Percentiles rank a stretch among this genome's conserved stretches.
Conservation (phyloP, 37 sponge, comb jelly and placozoan genomes). For the Eunapius fragilis region DNA sequence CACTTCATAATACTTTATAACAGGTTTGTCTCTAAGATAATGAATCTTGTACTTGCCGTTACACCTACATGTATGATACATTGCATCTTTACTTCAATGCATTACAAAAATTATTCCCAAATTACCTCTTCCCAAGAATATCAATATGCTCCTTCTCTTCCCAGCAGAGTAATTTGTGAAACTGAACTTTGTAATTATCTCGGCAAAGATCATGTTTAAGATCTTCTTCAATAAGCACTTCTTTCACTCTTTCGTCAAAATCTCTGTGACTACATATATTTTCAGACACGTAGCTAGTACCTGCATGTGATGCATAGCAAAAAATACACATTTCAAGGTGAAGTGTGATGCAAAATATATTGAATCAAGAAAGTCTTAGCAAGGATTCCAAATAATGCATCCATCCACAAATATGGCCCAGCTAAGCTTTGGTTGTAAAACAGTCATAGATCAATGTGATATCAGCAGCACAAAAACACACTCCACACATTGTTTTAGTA, state of each 20-base stretch:
- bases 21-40: conserved; percentile 7
- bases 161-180: conserved; percentile 24
- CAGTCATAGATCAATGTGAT: too few species aligned
- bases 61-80: conserved; percentile 35
- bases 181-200: conserved; percentile 11
- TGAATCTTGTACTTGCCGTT: conserved; percentile 27
- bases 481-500: too few species aligned
- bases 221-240: conserved; percentile 1
- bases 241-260: background rate
- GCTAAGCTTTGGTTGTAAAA: too few species aligned
- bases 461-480: too few species aligned
- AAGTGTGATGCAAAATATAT: too few species aligned
- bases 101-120: background rate
- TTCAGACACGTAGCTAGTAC: background rate
- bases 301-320: background rate
- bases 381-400: too few species aligned
- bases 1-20: background rate
- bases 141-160: conserved; percentile 34
- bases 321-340: too few species aligned
- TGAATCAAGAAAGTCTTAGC: too few species aligned
- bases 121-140: conserved; percentile 11
- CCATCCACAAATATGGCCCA: too few species aligned
- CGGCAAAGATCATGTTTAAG: background rate
- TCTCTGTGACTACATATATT: background rate
- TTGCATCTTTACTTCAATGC: too few species aligned